Percentiles rank a stretch among this genome's conserved stretches.
Conservation (phyloP, 2,797 vertebrate genomes). For the Syncerus caffer region DNA sequence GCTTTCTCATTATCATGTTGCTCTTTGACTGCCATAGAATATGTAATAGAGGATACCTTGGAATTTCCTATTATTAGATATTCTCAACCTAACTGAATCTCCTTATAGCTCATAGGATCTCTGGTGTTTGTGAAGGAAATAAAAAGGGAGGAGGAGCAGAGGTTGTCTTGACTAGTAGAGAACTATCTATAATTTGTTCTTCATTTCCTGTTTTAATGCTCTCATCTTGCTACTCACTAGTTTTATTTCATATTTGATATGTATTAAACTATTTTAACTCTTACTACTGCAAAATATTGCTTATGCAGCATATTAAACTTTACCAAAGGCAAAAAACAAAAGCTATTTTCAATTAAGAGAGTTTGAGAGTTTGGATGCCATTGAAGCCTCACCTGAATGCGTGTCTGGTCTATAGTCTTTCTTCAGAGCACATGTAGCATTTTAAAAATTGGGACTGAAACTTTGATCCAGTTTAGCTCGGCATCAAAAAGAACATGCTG, state of each 20-base stretch:
- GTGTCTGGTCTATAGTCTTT: neutral
- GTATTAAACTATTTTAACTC: neutral
- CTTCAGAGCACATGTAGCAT: constrained; percentile 15
- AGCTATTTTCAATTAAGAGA: neutral
- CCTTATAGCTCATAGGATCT: neutral
- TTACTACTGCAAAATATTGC: neutral
- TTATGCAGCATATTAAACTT: neutral
- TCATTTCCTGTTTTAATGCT: neutral
- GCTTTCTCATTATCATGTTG: constrained; percentile 34
- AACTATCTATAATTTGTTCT: neutral
- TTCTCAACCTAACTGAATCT: neutral
- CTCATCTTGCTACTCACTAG: neutral
- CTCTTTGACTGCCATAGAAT: constrained; percentile 51
- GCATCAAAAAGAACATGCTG: neutral
- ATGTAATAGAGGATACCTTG: neutral
- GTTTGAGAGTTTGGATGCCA: neutral
- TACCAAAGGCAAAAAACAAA: neutral
- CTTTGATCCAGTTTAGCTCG: neutral
- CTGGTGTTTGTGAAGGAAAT: neutral
- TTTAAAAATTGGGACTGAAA: neutral
- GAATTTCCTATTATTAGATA: neutral
- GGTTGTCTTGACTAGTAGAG: neutral
- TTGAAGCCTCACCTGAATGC: neutral
- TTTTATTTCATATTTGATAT: neutral
- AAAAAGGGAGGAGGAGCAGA: neutral